Base-by-base conservation (phyloP, 1,140 invertebrate species). In the Zaprionus africanus region DNA sequence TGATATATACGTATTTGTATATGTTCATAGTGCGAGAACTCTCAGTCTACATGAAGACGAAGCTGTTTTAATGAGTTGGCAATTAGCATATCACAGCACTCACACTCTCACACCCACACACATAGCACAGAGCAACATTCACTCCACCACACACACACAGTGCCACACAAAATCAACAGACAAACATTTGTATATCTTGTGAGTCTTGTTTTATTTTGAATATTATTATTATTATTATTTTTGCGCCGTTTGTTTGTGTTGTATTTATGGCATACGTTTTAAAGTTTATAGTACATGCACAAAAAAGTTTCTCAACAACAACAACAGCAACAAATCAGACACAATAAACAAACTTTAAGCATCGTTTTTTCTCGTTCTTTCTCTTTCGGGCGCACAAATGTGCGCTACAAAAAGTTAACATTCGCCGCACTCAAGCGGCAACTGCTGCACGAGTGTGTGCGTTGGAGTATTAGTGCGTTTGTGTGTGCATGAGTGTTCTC, bases 41-140 rank as follows among this genome's bases (percentile, higher is more conserved):
- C 61, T 65, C 36, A 43, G 68, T 46, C 69, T 62, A 66, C 61
- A 82, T 71, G 78, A 82, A 86, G 73, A 84, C 81, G 75, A 78
- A 83, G 75, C 84, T 81, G 85, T 87, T 87, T 87, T 87, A 87
- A 87, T 87, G 84, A 87, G 83, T 87, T 83, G 78, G 67, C 83
- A 87, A 87, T 87, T 87, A 87, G 83, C 83, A 87, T 87, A 87
- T 88, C 71, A 88, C 58, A 67, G 74, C 70, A 62, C 17, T 57
- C 49, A 54, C 19, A 56, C 49, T 31, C 41, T 61, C 49, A 65
- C 49, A 57, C 28, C 54, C 34, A 70, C 15, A 57, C 34, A 34
- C 65, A 31, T 49, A 73, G 17, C 41, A 43, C 5, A 17, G 7
- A 46, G 41, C 41, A 46, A 43, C 41, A 46, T 17, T 17, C 41